A percentile compares a stretch with the other conserved stretches of the same genome.
phyloP scores from a whole-genome alignment of 2,797 vertebrate species.

The Antrozous pallidus region DNA sequence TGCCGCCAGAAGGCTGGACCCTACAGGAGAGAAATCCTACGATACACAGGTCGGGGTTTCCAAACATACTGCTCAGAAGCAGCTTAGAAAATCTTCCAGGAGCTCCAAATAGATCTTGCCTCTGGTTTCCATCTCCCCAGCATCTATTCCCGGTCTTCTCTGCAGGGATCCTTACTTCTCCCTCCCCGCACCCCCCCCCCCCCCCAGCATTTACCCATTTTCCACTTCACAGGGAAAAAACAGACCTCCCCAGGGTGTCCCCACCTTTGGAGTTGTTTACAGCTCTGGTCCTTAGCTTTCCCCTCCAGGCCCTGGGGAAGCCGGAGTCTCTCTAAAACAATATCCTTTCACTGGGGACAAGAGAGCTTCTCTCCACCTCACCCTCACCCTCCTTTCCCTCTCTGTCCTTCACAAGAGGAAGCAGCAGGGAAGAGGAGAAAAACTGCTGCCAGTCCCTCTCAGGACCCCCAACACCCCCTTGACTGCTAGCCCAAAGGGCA shows the following conservation, averaged over 20 bases:
- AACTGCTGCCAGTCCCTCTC: too few relatives aligned
- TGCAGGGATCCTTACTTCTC: too few relatives aligned
- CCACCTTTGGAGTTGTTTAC: neutral
- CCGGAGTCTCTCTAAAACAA: too few relatives aligned
- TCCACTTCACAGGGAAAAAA: neutral
- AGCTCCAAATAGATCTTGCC: fast-evolving
- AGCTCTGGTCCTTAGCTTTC: neutral
- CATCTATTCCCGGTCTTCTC: neutral
- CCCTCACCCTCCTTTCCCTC: too few relatives aligned
- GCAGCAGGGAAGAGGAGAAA: too few relatives aligned
- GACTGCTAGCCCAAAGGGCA: too few relatives aligned
- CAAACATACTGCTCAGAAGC: neutral
- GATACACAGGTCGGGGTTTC: fast-evolving
- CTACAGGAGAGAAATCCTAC: neutral
- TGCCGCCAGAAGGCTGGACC: neutral
- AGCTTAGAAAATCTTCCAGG: neutral
- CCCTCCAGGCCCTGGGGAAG: too few relatives aligned
- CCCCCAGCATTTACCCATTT: neutral
- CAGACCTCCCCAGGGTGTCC: neutral
- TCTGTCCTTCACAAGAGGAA: too few relatives aligned
- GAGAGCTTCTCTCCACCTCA: too few relatives aligned
- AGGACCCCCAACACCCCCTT: too few relatives aligned
- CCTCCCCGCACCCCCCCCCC: neutral
- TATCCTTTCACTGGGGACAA: too few relatives aligned
- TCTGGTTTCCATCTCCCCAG: neutral